Base-by-base conservation (phyloP, 2,113 vertebrate species). In the Nestor notabilis region DNA sequence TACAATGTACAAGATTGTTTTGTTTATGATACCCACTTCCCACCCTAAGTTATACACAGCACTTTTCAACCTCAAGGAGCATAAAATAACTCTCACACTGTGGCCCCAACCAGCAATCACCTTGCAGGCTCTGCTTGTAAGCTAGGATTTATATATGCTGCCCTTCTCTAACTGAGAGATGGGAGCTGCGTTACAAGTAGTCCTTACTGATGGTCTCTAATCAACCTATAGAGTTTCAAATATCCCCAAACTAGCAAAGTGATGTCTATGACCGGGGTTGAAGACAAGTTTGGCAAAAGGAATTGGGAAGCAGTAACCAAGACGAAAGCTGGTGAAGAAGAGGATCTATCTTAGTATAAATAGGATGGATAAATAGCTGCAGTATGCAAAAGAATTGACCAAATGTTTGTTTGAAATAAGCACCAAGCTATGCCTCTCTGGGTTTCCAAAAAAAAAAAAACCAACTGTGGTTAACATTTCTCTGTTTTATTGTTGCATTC, bases 1-100 rank as follows among this genome's bases (percentile, higher is more conserved):
- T 83, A 66, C 90, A 89, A 92, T 60, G 61, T 87, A 87, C 28
- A 91, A 96, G 78, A 94, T 60, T 84, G 53, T 79, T 90, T 93
- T 96, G 81, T 90, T 93, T 96, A 77, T 56, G 55, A 72, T 69
- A 90, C 56, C 61, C 46, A 76, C 92, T 96, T 97, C 94, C 94
- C 41, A 3, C 60, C 72, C 92, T 70, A 90, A 84, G 83, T 85
- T 33, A 63, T 46, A 87, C 46, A 58, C 75, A 78, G 56, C 69
- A 91, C 71, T 83, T 81, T 83, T 89, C 29, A 94, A 87, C 71
- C 71, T 76, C 79, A 27, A 84, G 70, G 29, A 79, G 31, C 33
- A 61, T 20, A 89, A 91, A 83, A 35, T 25, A 78, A 77, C 72
- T 71, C 75, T 56, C 27, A 64, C 77, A 58, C 37, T 35, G n/a